Evolutionary conservation across 2,888 invertebrate species (phyloP), one percentile per base, ranked within the genome.

Genomic region (Clunio marinus): DNA sequence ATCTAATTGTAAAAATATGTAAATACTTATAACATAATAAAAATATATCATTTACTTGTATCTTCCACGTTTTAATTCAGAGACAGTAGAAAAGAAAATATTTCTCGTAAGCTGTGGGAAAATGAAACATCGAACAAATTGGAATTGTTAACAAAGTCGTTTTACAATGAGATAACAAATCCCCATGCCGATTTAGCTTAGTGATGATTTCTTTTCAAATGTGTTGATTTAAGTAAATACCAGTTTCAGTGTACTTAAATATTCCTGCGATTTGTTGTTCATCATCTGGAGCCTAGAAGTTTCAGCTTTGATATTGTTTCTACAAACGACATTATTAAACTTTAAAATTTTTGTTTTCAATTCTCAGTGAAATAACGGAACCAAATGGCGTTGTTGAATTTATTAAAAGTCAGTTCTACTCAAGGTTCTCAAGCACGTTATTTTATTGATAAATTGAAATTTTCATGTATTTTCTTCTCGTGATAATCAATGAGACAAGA

Each of bases 1-100:
- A 24, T 13, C 13, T 57, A 57, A 57, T 57, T 57, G 57, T 15
- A 15, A 57, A 57, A 57, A 27, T 57, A 57, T 57, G 57, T n/a
- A 57, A 57, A 57, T 57, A 3, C 17, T 20, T 51, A 7, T 20
- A n/a, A 57, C 8, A 57, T 51, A 57, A 25, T 25, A 57, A 57
- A 57, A 57, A 57, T 57, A 25, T 57, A 57, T 57, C 57, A 57
- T 17, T 20, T 55, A 20, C n/a, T n/a, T 17, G 3, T 10, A 55
- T 55, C 55, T 55, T 55, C 55, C 4, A 4, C 24, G n/a, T 55
- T 45, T 24, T 10, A 55, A 55, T 55, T 4, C 55, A 55, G 17
- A 55, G 3, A 10, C 2, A 5, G 4, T 3, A 51, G 24, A 15
- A 57, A 27, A 57, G 25, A 20, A 7, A 20, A 17, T 5, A 17